phyloP scores from a whole-genome alignment of 2,888 invertebrate genomes.

The Epinotia brunnichana region DNA sequence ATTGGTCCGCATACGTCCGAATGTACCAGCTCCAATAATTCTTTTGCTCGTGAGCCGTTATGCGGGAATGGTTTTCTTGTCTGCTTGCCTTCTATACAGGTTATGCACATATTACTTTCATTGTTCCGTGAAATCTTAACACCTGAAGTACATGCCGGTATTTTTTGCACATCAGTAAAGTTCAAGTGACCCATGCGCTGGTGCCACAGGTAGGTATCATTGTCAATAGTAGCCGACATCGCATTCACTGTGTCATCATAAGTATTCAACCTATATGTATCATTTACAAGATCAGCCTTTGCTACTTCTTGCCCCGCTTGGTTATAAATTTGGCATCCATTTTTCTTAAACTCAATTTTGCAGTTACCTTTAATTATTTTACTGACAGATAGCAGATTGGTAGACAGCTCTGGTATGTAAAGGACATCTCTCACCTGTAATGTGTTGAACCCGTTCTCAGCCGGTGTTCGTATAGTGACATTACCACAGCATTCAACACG shows the following conservation, averaged over 20 bases:
- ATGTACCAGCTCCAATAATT: too few relatives aligned
- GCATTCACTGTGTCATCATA: slow-evolving; percentile 16
- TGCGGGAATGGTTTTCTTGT: slow-evolving; percentile 40
- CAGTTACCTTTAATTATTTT: slow-evolving; percentile 43
- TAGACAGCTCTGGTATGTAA: slow-evolving; percentile 44
- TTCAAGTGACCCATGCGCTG: slow-evolving; percentile 45
- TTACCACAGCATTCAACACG: slow-evolving; percentile 15
- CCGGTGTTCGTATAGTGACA: too few relatives aligned
- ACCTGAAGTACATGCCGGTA: slow-evolving; percentile 34
- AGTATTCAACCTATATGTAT: slow-evolving; percentile 44
- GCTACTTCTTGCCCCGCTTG: slow-evolving; percentile 30
- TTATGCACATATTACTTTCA: slow-evolving; percentile 29
- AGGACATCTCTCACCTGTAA: slow-evolving; percentile 43
- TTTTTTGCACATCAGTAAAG: slow-evolving; percentile 39
- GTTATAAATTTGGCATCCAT: slow-evolving; percentile 37
- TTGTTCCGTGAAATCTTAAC: slow-evolving; percentile 36
- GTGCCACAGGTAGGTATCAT: slow-evolving; percentile 41
- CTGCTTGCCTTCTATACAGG: slow-evolving; percentile 46
- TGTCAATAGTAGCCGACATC: slow-evolving; percentile 19
- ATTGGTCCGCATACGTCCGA: too few relatives aligned
- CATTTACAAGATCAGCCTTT: slow-evolving; percentile 39
- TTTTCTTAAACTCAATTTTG: slow-evolving; percentile 35
- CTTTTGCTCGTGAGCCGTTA: too few relatives aligned
- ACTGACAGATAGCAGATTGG: slow-evolving; percentile 45
- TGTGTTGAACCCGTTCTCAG: not conserved